Evolutionary conservation across 2,888 invertebrate species (phyloP).

Genomic region (Pristionchus exspectatus): DNA sequence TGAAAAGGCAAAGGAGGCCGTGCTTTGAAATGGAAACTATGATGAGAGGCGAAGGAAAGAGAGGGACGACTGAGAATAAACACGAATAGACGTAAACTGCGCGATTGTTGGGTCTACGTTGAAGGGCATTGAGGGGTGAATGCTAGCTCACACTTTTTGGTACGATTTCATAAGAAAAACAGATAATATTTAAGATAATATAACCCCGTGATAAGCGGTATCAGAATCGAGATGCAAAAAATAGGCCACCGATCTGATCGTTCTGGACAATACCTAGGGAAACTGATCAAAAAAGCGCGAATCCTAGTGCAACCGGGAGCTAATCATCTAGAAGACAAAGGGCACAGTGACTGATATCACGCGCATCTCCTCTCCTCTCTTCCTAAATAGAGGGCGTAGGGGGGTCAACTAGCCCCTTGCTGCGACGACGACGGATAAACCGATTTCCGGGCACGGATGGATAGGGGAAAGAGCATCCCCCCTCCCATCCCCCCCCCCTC

Average conservation of each 20-base stretch:
- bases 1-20: background rate
- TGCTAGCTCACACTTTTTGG: background rate
- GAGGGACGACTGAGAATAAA: slow-evolving; percentile 45
- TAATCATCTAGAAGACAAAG: background rate
- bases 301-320: no score
- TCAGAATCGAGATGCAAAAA: no score
- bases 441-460: slow-evolving; percentile 21
- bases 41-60: slow-evolving; percentile 28
- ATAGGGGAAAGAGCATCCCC: slow-evolving; percentile 2
- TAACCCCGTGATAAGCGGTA: no score
- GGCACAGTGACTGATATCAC: background rate
- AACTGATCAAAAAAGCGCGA: no score
- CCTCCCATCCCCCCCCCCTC: background rate
- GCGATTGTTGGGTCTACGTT: background rate
- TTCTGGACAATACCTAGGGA: no score
- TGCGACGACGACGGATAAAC: background rate
- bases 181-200: no score
- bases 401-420: slow-evolving; percentile 42
- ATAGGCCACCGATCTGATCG: no score
- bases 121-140: background rate
- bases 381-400: slow-evolving; percentile 18
- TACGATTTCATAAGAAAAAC: background rate
- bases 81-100: slow-evolving; percentile 11
- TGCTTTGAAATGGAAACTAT: slow-evolving; percentile 47
- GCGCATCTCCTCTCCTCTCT: background rate